Base-by-base conservation (phyloP, 1,140 invertebrate genomes). In the Rhizoglyphus robini region DNA sequence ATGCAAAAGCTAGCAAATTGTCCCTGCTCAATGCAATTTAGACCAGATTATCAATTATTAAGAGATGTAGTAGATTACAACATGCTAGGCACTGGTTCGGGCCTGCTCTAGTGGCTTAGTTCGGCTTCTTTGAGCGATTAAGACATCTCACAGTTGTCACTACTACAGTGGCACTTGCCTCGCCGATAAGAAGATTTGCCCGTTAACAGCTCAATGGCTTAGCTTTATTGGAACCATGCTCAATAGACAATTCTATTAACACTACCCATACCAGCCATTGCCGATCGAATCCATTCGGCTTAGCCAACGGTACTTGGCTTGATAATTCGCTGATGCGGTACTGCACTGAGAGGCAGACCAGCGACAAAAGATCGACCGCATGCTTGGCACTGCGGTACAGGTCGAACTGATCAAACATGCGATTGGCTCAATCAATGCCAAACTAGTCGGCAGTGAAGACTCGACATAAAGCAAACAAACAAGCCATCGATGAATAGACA, bases 91-190 rank as follows among this genome's bases (percentile, higher is more conserved):
- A 25, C 51, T 8, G n/a, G n/a, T n/a, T n/a, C 51, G 23, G 8
- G 20, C 51, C 8, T 23, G 23, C 23, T 11, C 51, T 11, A 5
- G 23, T 20, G 15, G 23, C 51, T 15, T 5, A 8, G 51, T 8
- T 54, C 51, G 51, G 51, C 51, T 54, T 23, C 51, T 54, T 54
- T 54, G 51, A 54, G 51, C 51, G 51, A 54, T 54, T 54, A 54
- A 54, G 51, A 54, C 51, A 54, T 54, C 51, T 54, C 20, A 23
- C 41, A 15, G 15, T 46, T 46, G 41, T 23, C 41, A 15, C 41
- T 46, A 46, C 41, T 46, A 15, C 41, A 46, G 41, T 41, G 36
- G 36, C 36, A 41, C 36, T 41, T 41, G 36, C 18, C 8, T 18
- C 36, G 36, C 36, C 36, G 41, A 46, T 54, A 54, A 54, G 51